phyloP scores from a whole-genome alignment of 2,797 vertebrate species.

The Rachycentron canadum region DNA sequence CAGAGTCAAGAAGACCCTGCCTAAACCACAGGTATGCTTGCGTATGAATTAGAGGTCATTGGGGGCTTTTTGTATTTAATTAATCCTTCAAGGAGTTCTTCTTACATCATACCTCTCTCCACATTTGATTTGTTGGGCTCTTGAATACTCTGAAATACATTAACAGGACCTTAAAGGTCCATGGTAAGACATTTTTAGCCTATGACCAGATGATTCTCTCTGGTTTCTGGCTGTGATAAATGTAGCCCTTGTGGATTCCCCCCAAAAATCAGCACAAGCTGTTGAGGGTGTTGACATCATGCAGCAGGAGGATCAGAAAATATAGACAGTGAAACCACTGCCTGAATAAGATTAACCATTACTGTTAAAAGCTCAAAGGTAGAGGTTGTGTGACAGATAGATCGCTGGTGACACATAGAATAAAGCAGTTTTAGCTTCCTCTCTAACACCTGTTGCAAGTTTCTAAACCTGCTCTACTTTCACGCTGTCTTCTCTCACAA shows the following conservation, averaged over 20 bases:
- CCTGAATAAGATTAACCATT: slow-evolving; percentile 21
- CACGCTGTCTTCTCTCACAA: no score
- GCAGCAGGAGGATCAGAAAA: neutral
- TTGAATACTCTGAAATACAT: neutral
- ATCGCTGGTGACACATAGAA: neutral
- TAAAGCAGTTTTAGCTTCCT: slow-evolving; percentile 10
- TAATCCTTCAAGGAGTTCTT: neutral
- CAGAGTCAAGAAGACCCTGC: slow-evolving; percentile 92
- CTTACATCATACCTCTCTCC: neutral
- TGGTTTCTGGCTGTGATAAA: neutral
- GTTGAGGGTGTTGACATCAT: neutral
- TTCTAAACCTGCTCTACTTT: slow-evolving; percentile 35
- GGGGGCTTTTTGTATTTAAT: neutral
- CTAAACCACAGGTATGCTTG: slow-evolving; percentile 90
- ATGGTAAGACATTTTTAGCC: neutral
- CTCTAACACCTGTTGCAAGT: slow-evolving; percentile 40
- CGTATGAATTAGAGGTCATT: neutral
- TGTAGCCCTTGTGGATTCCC: neutral
- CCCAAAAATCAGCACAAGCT: neutral
- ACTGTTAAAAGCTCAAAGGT: neutral
- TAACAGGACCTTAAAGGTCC: accelerated
- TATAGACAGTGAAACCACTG: neutral
- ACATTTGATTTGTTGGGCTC: neutral
- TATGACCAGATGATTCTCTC: neutral
- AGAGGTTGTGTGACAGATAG: neutral